Evolutionary conservation across 2,113 vertebrate genomes (phyloP).

Genomic region (Micromys minutus): DNA sequence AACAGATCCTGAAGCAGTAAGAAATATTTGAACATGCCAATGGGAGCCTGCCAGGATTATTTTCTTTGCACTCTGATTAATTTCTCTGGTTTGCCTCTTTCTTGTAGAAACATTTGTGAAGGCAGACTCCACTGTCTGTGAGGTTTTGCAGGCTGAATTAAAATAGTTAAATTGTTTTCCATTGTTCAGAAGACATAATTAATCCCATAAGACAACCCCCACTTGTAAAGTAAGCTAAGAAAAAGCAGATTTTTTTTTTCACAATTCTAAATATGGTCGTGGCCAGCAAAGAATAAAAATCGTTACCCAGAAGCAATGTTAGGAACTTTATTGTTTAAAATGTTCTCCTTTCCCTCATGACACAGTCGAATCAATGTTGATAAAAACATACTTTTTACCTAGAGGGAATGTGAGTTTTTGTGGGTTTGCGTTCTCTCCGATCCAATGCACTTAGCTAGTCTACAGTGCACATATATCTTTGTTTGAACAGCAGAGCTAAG

Average conservation of each 20-base stretch:
- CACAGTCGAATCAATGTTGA: conserved; percentile 17
- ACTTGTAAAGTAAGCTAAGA: conserved; percentile 73
- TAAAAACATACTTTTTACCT: conserved; percentile 47
- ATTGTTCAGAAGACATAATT: conserved; percentile 74
- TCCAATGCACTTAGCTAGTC: neutral
- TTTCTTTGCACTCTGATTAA: conserved; percentile 44
- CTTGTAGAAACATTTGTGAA: conserved; percentile 59
- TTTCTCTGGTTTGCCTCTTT: conserved; percentile 41
- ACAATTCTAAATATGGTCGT: conserved; percentile 71
- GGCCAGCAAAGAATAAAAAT: conserved; percentile 63
- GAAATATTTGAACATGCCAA: conserved; percentile 34
- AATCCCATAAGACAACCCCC: conserved; percentile 78
- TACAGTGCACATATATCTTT: conserved; percentile 7
- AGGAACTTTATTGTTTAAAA: conserved; percentile 59
- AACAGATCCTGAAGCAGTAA: conserved; percentile 13
- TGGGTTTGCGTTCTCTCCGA: neutral
- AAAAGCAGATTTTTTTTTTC: conserved; percentile 67
- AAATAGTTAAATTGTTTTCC: conserved; percentile 65
- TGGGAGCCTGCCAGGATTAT: conserved; percentile 53
- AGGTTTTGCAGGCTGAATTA: conserved; percentile 60
- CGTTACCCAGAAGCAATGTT: conserved; percentile 37
- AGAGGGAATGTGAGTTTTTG: conserved; percentile 25
- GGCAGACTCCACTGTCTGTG: conserved; percentile 41
- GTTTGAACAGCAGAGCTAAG: conserved; percentile 51
- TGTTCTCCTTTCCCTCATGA: neutral